Conservation (phyloP, 1,140 invertebrate genomes). For the Metopolophium dirhodum region DNA sequence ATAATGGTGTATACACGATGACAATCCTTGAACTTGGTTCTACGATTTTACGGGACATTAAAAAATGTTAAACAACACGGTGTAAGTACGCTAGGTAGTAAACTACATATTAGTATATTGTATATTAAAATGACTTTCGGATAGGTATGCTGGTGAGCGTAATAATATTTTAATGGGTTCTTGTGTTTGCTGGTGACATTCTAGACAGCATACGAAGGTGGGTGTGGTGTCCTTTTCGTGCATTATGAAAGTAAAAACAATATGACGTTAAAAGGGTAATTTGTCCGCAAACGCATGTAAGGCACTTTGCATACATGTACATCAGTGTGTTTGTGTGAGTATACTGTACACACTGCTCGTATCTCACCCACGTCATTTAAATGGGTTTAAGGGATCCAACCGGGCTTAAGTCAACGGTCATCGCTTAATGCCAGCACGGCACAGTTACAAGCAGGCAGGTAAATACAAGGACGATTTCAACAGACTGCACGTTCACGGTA, state of each 20-base stretch:
- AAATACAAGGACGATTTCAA: too few relatives aligned
- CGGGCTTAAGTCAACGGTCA: not conserved
- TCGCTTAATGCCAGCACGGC: not conserved
- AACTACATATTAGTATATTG: not conserved
- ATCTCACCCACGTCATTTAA: not conserved
- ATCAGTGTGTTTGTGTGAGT: not conserved
- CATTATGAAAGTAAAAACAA: not conserved
- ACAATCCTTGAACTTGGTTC: not conserved
- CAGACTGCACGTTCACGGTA: not conserved
- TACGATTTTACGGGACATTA: not conserved
- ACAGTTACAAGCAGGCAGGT: not conserved
- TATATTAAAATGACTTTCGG: not conserved
- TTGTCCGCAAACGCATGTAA: not conserved
- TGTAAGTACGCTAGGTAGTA: not conserved
- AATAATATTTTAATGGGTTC: slow-evolving; percentile 14
- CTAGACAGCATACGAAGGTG: not conserved
- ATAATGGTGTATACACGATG: not conserved
- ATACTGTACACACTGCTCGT: not conserved
- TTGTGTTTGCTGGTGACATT: not conserved
- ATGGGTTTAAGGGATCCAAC: not conserved
- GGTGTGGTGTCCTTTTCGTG: not conserved
- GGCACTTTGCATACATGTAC: not conserved
- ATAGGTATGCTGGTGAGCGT: not conserved
- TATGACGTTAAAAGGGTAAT: slow-evolving; percentile 1
- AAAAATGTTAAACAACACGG: not conserved